phyloP scores from a whole-genome alignment of 1,140 invertebrate genomes.

The Oedothorax gibbosus region DNA sequence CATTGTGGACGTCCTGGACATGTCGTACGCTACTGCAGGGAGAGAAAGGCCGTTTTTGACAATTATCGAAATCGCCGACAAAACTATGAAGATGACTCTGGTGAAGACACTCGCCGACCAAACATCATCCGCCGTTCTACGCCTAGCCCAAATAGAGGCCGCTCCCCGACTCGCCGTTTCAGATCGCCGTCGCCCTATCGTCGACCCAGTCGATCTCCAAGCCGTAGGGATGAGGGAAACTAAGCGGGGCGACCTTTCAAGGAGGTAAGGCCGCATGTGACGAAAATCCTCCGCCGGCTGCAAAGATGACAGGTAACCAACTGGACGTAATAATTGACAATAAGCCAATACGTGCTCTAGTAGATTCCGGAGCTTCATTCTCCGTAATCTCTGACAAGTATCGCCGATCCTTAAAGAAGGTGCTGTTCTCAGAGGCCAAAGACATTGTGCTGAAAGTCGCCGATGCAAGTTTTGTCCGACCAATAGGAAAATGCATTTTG shows the following conservation, averaged over 20 bases:
- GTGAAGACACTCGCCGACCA: background rate
- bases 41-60: background rate
- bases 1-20: slow-evolving; percentile 9
- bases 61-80: background rate
- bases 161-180: background rate
- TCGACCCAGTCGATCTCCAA: background rate
- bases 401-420: background rate
- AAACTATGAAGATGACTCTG: background rate
- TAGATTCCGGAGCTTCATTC: slow-evolving; percentile 5
- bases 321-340: slow-evolving; percentile 1
- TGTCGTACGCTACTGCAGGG: slow-evolving; percentile 7
- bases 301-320: slow-evolving; percentile 11
- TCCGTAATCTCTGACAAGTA: background rate
- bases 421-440: background rate
- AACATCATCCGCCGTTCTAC: background rate
- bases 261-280: slow-evolving; percentile 1
- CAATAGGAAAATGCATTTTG: slow-evolving; percentile 23
- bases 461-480: background rate
- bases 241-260: background rate
- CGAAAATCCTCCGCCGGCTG: slow-evolving; percentile 24
- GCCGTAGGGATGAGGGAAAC: slow-evolving; percentile 6
- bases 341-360: background rate
- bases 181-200: background rate
- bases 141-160: background rate
- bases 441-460: slow-evolving; percentile 4